Conservation (phyloP, 2,113 vertebrate species). For the Actinemys pallida region DNA sequence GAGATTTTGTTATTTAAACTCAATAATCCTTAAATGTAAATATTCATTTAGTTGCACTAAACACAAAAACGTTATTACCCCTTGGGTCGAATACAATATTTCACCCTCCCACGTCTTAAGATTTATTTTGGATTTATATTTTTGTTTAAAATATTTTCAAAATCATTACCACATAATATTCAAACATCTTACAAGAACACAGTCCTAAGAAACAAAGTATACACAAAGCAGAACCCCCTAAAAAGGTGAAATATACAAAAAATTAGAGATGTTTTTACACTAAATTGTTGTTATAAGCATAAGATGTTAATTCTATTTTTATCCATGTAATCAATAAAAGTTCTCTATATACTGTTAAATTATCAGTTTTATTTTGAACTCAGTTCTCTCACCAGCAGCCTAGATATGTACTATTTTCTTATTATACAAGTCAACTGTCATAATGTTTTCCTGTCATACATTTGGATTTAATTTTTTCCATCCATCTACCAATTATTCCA, state of each 20-base stretch:
- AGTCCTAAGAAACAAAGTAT: not conserved
- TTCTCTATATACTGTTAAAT: not conserved
- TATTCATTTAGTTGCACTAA: not conserved
- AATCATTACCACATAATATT: not conserved
- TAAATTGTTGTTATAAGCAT: not conserved
- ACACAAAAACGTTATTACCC: not conserved
- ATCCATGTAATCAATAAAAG: not conserved
- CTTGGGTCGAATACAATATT: not conserved
- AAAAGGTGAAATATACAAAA: not conserved
- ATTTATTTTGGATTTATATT: not conserved
- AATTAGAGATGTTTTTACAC: not conserved
- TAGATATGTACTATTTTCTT: not conserved
- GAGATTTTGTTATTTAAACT: not conserved
- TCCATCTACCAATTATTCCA: not conserved
- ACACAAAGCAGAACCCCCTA: not conserved
- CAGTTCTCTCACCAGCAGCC: not conserved
- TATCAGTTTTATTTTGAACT: not conserved
- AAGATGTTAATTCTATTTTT: not conserved
- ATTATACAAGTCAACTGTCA: not conserved
- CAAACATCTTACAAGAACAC: not conserved
- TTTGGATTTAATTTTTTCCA: not conserved
- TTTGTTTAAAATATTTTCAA: not conserved
- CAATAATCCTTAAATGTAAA: not conserved
- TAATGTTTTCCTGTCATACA: not conserved
- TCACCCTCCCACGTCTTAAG: not conserved